These are phyloP conservation scores for Dolichomitus sp. DNA, from an alignment of 2,888 invertebrate genomes.

Conservation along the genomic window DNA sequence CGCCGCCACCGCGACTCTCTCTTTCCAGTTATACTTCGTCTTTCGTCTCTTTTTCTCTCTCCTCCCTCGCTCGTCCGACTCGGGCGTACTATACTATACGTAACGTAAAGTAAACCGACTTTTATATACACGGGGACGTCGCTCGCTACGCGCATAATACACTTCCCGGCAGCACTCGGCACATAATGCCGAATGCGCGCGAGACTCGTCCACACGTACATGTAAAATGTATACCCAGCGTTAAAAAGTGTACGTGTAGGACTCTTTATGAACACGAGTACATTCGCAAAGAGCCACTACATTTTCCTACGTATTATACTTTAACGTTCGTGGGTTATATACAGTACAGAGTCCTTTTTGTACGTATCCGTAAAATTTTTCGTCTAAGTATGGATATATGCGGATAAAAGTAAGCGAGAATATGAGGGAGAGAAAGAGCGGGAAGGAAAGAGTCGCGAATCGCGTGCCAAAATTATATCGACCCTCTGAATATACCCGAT, in stretches of 20 bases:
- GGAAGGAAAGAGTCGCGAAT: slow-evolving; percentile 75
- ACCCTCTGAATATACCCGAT: slow-evolving; percentile 78
- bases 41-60: slow-evolving; percentile 22
- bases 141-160: slow-evolving; percentile 77
- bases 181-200: slow-evolving; percentile 76
- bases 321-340: slow-evolving; percentile 39
- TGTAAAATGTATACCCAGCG: slow-evolving; percentile 37
- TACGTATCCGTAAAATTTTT: slow-evolving; percentile 37
- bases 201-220: slow-evolving; percentile 46
- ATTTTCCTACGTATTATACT: slow-evolving; percentile 66
- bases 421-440: slow-evolving; percentile 31
- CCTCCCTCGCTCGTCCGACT: slow-evolving; percentile 45
- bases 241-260: slow-evolving; percentile 29
- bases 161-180: slow-evolving; percentile 71
- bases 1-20: slow-evolving; percentile 32
- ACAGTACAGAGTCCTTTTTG: slow-evolving; percentile 27
- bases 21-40: slow-evolving; percentile 16
- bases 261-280: slow-evolving; percentile 67
- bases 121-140: slow-evolving; percentile 80
- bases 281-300: slow-evolving; percentile 66
- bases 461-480: slow-evolving; percentile 83
- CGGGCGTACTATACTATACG: slow-evolving; percentile 67
- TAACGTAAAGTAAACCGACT: slow-evolving; percentile 82
- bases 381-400: slow-evolving; percentile 53
- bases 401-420: slow-evolving; percentile 55